Evolutionary conservation across 2,113 vertebrate species (phyloP).

Genomic region (Bombycilla garrulus): DNA sequence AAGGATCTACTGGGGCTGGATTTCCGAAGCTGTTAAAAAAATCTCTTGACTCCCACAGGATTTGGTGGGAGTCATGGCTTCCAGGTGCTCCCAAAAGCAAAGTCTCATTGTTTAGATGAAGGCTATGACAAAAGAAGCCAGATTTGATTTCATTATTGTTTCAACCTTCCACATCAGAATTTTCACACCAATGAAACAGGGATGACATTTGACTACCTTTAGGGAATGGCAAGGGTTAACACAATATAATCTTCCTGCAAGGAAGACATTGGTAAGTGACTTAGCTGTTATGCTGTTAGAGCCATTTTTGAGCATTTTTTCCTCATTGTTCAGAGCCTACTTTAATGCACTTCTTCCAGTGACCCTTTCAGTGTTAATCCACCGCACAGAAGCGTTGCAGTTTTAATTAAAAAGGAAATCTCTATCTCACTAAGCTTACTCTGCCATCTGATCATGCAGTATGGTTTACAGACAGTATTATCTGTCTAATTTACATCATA

Average conservation of each 20-base stretch:
- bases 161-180: neutral
- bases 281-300: neutral
- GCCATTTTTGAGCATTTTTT: neutral
- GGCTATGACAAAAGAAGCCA: neutral
- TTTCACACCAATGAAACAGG: neutral
- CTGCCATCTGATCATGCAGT: slow-evolving; percentile 59
- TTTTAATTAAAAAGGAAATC: slow-evolving; percentile 67
- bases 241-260: neutral
- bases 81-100: neutral
- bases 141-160: neutral
- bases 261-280: neutral
- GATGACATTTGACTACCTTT: neutral
- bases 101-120: neutral
- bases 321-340: neutral
- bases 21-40: neutral
- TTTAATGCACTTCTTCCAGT: slow-evolving; percentile 41
- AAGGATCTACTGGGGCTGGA: neutral
- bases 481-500: slow-evolving; percentile 62
- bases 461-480: slow-evolving; percentile 35
- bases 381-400: slow-evolving; percentile 22
- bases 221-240: neutral
- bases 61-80: neutral
- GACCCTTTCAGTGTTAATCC: slow-evolving; percentile 50
- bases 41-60: neutral
- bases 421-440: slow-evolving; percentile 32